Percentiles rank a stretch among this genome's conserved stretches.
Evolutionary conservation across 2,888 invertebrate genomes (phyloP).

Genomic region (Zelleria hepariella): DNA sequence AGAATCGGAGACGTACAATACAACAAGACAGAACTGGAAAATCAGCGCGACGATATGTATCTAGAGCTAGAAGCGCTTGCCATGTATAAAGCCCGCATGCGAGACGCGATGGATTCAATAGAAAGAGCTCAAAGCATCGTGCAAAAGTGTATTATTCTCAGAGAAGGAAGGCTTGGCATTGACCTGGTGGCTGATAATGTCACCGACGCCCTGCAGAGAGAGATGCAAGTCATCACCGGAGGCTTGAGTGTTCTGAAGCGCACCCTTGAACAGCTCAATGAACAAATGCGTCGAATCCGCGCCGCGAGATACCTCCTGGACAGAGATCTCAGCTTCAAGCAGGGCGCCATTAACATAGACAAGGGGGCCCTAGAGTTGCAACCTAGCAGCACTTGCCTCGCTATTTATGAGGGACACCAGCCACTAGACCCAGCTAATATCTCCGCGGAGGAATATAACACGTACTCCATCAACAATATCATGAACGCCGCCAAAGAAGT

Average conservation of each 20-base stretch:
- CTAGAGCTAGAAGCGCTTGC: constrained; percentile 83
- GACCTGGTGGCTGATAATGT: constrained; percentile 87
- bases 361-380: constrained; percentile 77
- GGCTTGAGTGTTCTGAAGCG: constrained; percentile 77
- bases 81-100: constrained; percentile 81
- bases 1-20: constrained; percentile 87
- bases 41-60: constrained; percentile 81
- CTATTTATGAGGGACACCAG: constrained; percentile 77
- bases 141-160: constrained; percentile 81
- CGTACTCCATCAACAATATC: constrained; percentile 80
- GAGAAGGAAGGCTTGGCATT: constrained; percentile 84
- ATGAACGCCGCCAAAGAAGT: constrained; percentile 80
- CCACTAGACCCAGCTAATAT: constrained; percentile 76
- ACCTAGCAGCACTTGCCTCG: constrained; percentile 78
- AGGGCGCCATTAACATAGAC: constrained; percentile 84
- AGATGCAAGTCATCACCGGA: constrained; percentile 82
- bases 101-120: constrained; percentile 80
- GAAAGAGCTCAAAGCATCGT: constrained; percentile 78
- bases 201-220: constrained; percentile 83
- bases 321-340: constrained; percentile 87
- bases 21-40: constrained; percentile 81
- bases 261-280: constrained; percentile 82
- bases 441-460: constrained; percentile 82
- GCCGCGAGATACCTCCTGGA: constrained; percentile 86
- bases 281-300: constrained; percentile 86